phyloP scores from a whole-genome alignment of 2,113 vertebrate genomes.

The Chunga burmeisteri region DNA sequence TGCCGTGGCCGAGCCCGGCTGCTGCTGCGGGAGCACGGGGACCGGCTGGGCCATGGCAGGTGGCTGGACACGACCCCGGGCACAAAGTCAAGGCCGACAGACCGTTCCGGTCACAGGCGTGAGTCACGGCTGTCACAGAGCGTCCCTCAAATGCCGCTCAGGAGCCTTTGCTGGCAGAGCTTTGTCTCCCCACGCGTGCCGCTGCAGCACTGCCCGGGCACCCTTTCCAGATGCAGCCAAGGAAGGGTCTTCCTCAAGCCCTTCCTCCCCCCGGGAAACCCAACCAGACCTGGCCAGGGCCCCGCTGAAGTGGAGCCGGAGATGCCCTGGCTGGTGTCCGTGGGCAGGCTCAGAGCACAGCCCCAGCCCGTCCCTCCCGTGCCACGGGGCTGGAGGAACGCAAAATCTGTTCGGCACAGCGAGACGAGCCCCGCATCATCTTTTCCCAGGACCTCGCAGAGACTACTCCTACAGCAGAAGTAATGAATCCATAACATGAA shows the following conservation, averaged over 20 bases:
- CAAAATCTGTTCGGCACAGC: fast-evolving
- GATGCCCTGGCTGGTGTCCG: not conserved
- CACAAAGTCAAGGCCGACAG: not conserved
- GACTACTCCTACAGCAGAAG: not conserved
- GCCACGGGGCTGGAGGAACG: not conserved
- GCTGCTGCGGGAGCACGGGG: not conserved
- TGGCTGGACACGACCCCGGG: not conserved
- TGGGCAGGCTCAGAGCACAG: not conserved
- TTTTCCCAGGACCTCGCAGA: not conserved
- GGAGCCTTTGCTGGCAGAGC: not conserved
- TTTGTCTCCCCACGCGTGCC: fast-evolving
- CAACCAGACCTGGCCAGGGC: not conserved
- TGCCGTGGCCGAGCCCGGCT: fast-evolving
- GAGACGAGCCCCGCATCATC: not conserved
- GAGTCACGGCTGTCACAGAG: not conserved
- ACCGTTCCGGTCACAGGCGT: not conserved
- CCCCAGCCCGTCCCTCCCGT: not conserved
- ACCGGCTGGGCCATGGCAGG: not conserved
- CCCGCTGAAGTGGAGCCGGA: fast-evolving
- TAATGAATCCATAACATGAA: not conserved
- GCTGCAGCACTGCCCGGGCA: not conserved
- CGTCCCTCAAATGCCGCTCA: not conserved
- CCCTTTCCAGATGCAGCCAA: not conserved
- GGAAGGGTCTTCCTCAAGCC: not conserved
- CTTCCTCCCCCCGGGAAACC: fast-evolving